Evolutionary conservation across 2,113 vertebrate genomes (phyloP).

Genomic region (Bubo blakistoni): DNA sequence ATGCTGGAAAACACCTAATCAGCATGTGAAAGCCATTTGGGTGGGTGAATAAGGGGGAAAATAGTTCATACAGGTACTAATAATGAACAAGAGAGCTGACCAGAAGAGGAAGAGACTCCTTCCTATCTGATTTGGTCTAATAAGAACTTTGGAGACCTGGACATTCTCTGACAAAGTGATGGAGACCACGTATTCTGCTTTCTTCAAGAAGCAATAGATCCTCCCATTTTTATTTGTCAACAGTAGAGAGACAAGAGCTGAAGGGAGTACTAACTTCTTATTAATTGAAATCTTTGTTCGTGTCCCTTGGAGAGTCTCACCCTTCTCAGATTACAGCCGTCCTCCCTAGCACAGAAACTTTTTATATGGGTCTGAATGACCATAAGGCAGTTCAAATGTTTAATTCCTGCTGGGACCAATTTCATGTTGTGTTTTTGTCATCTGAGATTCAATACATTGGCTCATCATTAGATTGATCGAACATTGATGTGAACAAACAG

Average conservation of each 20-base stretch:
- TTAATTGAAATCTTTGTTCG: background rate
- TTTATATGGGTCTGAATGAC: background rate
- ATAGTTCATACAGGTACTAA: background rate
- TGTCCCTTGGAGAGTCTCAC: background rate
- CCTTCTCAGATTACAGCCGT: background rate
- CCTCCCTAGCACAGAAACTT: background rate
- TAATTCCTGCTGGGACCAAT: background rate
- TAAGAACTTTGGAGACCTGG: background rate
- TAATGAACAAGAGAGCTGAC: background rate
- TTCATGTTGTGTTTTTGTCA: background rate
- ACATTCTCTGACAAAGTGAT: background rate
- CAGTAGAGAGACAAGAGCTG: background rate
- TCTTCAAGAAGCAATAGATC: background rate
- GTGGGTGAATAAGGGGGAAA: background rate
- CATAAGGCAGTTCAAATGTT: background rate
- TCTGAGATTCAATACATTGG: background rate
- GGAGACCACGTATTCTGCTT: background rate
- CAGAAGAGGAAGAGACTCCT: background rate
- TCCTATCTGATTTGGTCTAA: background rate
- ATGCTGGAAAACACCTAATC: background rate
- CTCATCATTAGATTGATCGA: background rate
- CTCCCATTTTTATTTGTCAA: background rate
- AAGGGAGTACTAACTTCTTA: background rate
- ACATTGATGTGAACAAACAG: background rate
- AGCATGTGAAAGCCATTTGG: background rate